Percentiles rank a stretch among this genome's conserved stretches.
Conservation (phyloP, 1,140 invertebrate genomes). For the Coenobita brevimanus region DNA sequence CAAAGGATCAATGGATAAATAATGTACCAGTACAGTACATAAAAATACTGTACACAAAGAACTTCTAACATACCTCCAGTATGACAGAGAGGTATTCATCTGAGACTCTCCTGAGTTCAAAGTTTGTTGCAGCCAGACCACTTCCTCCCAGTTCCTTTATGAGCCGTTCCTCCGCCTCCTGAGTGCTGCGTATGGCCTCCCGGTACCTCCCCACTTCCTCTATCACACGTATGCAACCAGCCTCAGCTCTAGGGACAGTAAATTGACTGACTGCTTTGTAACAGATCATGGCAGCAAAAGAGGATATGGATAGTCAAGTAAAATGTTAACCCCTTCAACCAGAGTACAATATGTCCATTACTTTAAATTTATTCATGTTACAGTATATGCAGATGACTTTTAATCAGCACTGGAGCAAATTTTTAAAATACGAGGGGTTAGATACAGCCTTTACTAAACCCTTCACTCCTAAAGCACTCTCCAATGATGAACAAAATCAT, state of each 20-base stretch:
- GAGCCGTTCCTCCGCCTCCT: slow-evolving; percentile 52
- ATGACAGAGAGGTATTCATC: slow-evolving; percentile 52
- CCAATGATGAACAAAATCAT: no score
- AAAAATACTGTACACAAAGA: background rate
- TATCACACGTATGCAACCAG: slow-evolving; percentile 40
- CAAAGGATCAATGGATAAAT: no score
- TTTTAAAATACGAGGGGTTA: no score
- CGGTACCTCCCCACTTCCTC: slow-evolving; percentile 42
- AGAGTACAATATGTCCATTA: no score
- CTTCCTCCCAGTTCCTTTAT: slow-evolving; percentile 39
- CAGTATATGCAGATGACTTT: no score
- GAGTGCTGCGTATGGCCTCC: slow-evolving; percentile 30
- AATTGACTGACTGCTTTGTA: no score
- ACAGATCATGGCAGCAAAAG: background rate
- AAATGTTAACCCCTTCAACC: background rate
- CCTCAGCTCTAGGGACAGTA: slow-evolving; percentile 17
- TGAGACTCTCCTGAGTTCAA: slow-evolving; percentile 14
- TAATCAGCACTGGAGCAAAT: no score
- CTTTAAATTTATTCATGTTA: no score
- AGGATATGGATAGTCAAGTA: background rate
- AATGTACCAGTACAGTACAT: background rate
- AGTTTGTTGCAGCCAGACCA: slow-evolving; percentile 14
- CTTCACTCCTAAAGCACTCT: no score
- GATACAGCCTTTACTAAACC: no score
- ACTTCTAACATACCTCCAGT: slow-evolving; percentile 25